Percentiles rank a stretch among this genome's conserved stretches.
Evolutionary conservation across 2,797 vertebrate genomes (phyloP).

Genomic region (Echiichthys vipera): DNA sequence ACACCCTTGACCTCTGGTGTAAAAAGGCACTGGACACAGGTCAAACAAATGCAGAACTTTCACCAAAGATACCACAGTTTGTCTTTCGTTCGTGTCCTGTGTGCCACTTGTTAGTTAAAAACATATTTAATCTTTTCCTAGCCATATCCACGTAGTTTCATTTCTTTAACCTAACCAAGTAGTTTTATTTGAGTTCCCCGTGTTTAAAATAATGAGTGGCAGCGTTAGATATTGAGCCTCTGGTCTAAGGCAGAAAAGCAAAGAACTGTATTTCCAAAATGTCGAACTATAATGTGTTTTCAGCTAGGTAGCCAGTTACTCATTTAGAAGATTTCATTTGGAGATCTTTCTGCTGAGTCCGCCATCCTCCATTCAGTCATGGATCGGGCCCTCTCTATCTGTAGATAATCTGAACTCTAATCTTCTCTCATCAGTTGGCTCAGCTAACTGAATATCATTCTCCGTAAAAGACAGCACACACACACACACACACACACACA

Average conservation of each 20-base stretch:
- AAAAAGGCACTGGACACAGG: too few relatives aligned
- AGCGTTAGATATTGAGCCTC: not conserved
- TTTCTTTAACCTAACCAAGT: too few relatives aligned
- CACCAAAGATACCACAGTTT: too few relatives aligned
- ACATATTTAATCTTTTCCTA: too few relatives aligned
- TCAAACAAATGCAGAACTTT: too few relatives aligned
- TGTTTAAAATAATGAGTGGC: too few relatives aligned
- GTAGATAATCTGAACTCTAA: constrained; percentile 73
- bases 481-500: constrained; percentile 18
- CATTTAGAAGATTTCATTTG: constrained; percentile 71
- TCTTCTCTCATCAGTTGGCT: constrained; percentile 70
- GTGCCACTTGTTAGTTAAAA: too few relatives aligned
- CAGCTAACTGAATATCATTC: constrained; percentile 69
- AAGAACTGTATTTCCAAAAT: constrained; percentile 9
- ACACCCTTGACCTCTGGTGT: too few relatives aligned
- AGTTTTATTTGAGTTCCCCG: too few relatives aligned
- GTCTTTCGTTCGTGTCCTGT: too few relatives aligned
- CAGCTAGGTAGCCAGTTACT: constrained; percentile 54
- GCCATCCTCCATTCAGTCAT: constrained; percentile 48
- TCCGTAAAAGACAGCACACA: constrained; percentile 50
- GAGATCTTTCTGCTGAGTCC: constrained; percentile 56
- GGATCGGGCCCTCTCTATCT: constrained; percentile 64
- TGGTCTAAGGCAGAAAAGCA: not conserved
- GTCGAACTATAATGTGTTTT: constrained; percentile 38
- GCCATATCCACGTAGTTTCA: too few relatives aligned